Base-by-base conservation (phyloP, 2,113 vertebrate genomes). In the Odocoileus hemionus region DNA sequence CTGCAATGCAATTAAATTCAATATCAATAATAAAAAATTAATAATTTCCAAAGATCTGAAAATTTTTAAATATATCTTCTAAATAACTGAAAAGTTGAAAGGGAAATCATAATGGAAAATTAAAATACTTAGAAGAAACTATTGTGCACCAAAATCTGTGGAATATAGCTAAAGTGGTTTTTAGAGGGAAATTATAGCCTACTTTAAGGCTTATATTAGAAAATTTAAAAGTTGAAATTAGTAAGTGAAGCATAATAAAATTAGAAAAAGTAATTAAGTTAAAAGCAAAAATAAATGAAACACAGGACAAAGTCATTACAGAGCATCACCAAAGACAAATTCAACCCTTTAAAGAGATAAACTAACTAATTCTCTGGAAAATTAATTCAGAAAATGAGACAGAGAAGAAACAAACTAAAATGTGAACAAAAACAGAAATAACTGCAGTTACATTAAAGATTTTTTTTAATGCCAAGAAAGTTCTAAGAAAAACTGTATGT, bases 341-440 rank as follows among this genome's bases (percentile, higher is more conserved):
- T 45, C 36, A 64, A 84, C 11, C 78, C 26, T 70, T 86, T 52
- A 17, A 88, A 95, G 23, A 86, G 25, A 95, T 60, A 94, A 91
- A 39, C 30, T 54, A 17, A 10, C 36, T 95, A 96, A 86, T 76
- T 96, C 60, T 82, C 60, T 39, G 12, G 33, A 96, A 61, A 43
- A 86, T 90, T 74, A 86, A 89, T 76, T 2, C 26, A 86, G n/a
- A 39, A 80, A 89, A 80, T 74, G 13, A 55, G 11, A 79, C 47
- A 89, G 70, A 92, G 64, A 94, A 96, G 30, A 5, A 67, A 58
- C 23, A 83, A 95, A 84, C 86, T 74, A 96, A 91, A 93, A 82
- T 80, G 52, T 86, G 8, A 91, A 55, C 70, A 26, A 93, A 89
- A 82, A 52, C 21, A 90, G 4, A 45, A 13, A 82, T 61, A 90